A percentile compares a stretch with the other conserved stretches of the same genome.
phyloP scores from a whole-genome alignment of 2,113 vertebrate species.

The Ophiodon elongatus region DNA sequence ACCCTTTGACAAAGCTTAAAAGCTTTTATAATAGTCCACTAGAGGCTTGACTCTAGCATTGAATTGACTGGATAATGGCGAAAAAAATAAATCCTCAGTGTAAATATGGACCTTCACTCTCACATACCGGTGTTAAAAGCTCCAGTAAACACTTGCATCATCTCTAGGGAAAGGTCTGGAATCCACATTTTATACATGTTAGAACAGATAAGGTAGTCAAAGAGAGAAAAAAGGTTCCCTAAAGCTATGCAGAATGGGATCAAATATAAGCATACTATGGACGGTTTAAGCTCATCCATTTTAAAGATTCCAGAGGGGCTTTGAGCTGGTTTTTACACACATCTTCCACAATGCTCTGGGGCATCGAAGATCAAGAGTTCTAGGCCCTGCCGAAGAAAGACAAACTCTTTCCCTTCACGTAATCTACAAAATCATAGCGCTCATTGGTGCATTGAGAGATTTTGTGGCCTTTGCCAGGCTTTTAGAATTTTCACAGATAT shows the following conservation, averaged over 20 bases:
- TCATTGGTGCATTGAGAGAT: neutral
- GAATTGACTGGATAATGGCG: neutral
- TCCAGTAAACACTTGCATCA: neutral
- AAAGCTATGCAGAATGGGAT: slow-evolving; percentile 23
- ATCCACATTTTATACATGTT: slow-evolving; percentile 12
- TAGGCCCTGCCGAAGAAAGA: slow-evolving; percentile 1
- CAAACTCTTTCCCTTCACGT: slow-evolving; percentile 17
- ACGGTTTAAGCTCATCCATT: slow-evolving; percentile 51
- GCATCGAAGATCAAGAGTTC: slow-evolving; percentile 30
- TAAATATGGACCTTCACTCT: slow-evolving; percentile 21
- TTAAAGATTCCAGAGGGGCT: slow-evolving; percentile 24
- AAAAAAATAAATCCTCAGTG: neutral
- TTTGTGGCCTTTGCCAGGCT: neutral
- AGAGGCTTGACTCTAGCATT: neutral
- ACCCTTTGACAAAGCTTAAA: slow-evolving; percentile 30
- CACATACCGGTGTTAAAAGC: slow-evolving; percentile 13
- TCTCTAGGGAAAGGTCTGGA: slow-evolving; percentile 28
- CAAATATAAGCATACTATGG: slow-evolving; percentile 17
- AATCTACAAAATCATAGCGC: slow-evolving; percentile 24
- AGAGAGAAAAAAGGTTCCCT: neutral
- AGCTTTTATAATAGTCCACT: slow-evolving; percentile 1
- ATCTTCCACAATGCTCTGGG: slow-evolving; percentile 26
- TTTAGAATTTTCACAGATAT: neutral
- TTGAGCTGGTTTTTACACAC: neutral
- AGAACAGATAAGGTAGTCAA: neutral